Base-by-base conservation (phyloP, 2,888 invertebrate species). In the Melanostoma scalare region DNA sequence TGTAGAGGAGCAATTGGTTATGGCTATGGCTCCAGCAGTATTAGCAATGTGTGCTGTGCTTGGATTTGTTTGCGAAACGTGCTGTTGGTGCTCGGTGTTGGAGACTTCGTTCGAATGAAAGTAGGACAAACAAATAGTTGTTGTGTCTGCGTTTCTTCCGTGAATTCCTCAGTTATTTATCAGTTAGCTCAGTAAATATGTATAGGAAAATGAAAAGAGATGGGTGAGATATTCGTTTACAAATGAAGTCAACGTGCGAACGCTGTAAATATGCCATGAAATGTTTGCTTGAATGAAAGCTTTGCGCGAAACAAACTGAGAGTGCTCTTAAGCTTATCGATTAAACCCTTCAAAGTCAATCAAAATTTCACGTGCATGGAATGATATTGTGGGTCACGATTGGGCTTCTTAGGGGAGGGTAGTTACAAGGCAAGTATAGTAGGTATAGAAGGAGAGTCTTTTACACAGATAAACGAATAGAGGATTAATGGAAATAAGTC, bases 121-220 rank as follows among this genome's bases (percentile, higher is more conserved):
- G 82, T 84, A 78, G 82, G 82, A 78, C 82, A 84, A 73, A 78
- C 65, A 74, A 84, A 84, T 65, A 74, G 65, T 74, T 84, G 82
- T 84, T 84, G 82, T 84, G 82, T 84, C 82, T 84, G 78, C 78
- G 56, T 67, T 71, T 69, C 68, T 61, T 61, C n/a, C 55, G 44
- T 68, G 61, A 46, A 60, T 48, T 63, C 38, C 10, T 35, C 35
- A 55, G 40, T 40, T 46, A 55, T 38, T 52, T 67, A 67, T 73
- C 38, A 67, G 67, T 55, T 20, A 42, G 46, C 46, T 55, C 33
- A 44, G 67, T 79, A 79, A 73, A 73, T 73, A 79, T 73, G 20
- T 73, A 72, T 48, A 56, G 6, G 33, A 44, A n/a, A n/a, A 5
- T 4, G 6, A 44, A 4, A 60, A 35, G 31, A 8, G 46, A 20